Evolutionary conservation across 2,797 vertebrate genomes (phyloP).

Genomic region (Buphagus erythrorhynchus): DNA sequence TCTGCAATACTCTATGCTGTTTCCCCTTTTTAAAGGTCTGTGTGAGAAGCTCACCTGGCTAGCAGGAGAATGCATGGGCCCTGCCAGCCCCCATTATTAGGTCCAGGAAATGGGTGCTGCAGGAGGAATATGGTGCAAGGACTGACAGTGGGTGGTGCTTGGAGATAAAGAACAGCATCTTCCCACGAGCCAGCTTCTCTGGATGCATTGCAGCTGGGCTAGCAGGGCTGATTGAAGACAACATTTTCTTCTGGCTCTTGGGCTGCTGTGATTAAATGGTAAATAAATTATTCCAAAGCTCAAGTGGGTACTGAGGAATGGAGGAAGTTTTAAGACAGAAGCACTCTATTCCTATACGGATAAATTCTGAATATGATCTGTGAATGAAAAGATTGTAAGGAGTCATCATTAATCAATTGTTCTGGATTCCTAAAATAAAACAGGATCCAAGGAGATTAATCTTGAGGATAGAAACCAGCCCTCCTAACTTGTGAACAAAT

Average conservation of each 20-base stretch:
- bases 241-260: neutral
- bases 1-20: fast-evolving
- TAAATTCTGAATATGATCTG: neutral
- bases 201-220: neutral
- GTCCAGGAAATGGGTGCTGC: neutral
- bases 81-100: neutral
- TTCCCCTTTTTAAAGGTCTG: neutral
- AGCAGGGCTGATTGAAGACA: neutral
- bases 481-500: neutral
- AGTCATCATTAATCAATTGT: neutral
- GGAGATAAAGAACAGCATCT: neutral
- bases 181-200: neutral
- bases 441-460: neutral
- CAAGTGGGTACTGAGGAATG: neutral
- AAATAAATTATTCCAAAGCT: neutral
- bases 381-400: neutral
- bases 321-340: neutral
- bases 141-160: neutral
- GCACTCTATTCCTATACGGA: neutral
- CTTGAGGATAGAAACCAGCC: neutral
- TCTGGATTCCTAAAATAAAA: neutral
- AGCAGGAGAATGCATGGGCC: neutral
- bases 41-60: neutral
- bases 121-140: fast-evolving
- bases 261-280: neutral